Conservation (phyloP, 2,888 invertebrate genomes). For the Lithophane semibrunnea region DNA sequence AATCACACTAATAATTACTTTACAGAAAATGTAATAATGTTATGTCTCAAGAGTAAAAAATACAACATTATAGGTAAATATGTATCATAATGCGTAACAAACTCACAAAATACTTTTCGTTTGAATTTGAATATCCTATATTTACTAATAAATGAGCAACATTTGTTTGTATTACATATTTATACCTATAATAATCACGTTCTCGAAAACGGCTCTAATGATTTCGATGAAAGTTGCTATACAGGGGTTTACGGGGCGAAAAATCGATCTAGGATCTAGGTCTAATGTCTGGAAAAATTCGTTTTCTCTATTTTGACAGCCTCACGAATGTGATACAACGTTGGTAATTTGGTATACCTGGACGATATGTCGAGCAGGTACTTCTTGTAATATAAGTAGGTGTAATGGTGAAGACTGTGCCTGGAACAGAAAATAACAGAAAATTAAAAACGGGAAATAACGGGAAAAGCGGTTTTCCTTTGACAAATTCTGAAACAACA, state of each 20-base stretch:
- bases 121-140: neutral
- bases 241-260: no score
- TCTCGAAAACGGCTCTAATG: no score
- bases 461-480: neutral
- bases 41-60: neutral
- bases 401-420: neutral
- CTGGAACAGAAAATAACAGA: neutral
- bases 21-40: neutral
- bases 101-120: neutral
- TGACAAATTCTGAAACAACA: slow-evolving; percentile 7
- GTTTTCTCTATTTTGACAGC: no score
- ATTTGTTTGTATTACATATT: no score
- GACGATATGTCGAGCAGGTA: no score
- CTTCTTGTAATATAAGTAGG: neutral
- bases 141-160: no score
- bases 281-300: no score
- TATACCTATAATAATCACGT: no score
- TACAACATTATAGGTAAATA: neutral
- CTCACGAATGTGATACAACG: no score
- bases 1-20: neutral
- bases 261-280: no score
- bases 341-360: no score
- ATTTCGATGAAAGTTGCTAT: no score
- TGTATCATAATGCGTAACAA: neutral
- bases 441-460: neutral